Base-by-base conservation (phyloP, 2,797 vertebrate species). In the Jordanella pulchra region DNA sequence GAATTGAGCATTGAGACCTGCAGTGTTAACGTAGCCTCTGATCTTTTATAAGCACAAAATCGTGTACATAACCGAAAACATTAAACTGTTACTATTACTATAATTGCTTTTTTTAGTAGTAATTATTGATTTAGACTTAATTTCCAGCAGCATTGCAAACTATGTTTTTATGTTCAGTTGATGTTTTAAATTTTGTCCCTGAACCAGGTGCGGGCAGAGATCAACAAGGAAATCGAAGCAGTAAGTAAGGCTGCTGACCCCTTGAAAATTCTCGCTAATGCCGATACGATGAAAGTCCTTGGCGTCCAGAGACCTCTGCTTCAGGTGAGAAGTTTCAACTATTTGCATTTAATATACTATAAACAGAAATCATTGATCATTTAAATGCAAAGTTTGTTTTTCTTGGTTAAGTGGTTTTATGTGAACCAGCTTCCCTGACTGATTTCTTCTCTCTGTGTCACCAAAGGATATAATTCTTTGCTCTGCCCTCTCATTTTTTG, bases 221-320 rank as follows among this genome's bases (percentile, higher is more conserved):
- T 98, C 89, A 99, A 99, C 91, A 99, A 99, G 68, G 98, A 99
- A 85, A 98, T 99, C 0, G 96, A 97, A 84, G 92, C 95, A 0
- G 97, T 97, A 86, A 99, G 97, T 3, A 99, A 99, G 74, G 93
- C 95, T 0, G 93, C 98, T 0, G 97, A 99, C 67, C 97, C 97
- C 0, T 84, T 99, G 82, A 99, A 99, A 76, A 94, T 97, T 76
- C 75, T 99, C 7, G 97, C 98, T 67, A 97, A 89, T 0, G 97
- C 97, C 0, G 97, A 99, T 68, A 98, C 97, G 82, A 99, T 99
- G 97, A 99, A 98, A 86, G 79, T 95, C n/a, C 92, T 99, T 1
- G 96, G 97, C 0, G 96, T 98, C 48, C 97, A 99, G 87, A 94
- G 98, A 64, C 97, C 97, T 27, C 93, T 99, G 14, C 92, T 99